A percentile compares a stretch with the other conserved stretches of the same genome.
phyloP scores from a whole-genome alignment of 2,888 invertebrate genomes.

The Drosophila aldrichi region DNA sequence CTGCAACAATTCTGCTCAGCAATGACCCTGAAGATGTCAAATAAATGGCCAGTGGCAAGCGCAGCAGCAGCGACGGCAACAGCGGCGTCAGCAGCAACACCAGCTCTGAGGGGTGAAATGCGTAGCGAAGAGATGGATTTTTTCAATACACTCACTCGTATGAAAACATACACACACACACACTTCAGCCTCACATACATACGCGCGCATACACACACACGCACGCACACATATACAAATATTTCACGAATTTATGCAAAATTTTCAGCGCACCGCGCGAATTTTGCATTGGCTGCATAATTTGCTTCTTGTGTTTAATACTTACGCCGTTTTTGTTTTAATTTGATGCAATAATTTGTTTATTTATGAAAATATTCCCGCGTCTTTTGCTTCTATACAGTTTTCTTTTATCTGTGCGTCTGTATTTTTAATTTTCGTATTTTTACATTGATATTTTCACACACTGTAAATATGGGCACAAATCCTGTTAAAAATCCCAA shows the following conservation, averaged over 20 bases:
- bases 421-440: slow-evolving; percentile 62
- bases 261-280: slow-evolving; percentile 54
- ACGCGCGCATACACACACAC: slow-evolving; percentile 32
- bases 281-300: slow-evolving; percentile 36
- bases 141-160: slow-evolving; percentile 67
- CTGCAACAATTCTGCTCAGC: slow-evolving; percentile 36
- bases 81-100: background rate
- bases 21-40: slow-evolving; percentile 65
- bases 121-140: slow-evolving; percentile 79
- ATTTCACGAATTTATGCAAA: slow-evolving; percentile 76
- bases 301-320: slow-evolving; percentile 40
- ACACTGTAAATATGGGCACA: slow-evolving; percentile 45
- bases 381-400: slow-evolving; percentile 66
- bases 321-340: slow-evolving; percentile 77
- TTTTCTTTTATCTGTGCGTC: slow-evolving; percentile 65
- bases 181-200: slow-evolving; percentile 20
- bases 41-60: slow-evolving; percentile 56
- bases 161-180: slow-evolving; percentile 12
- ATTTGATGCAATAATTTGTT: slow-evolving; percentile 52
- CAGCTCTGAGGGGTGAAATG: slow-evolving; percentile 72
- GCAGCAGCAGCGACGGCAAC: slow-evolving; percentile 42
- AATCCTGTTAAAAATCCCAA: slow-evolving; percentile 39
- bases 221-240: slow-evolving; percentile 38
- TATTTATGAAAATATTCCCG: slow-evolving; percentile 70
- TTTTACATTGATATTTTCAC: slow-evolving; percentile 60